Evolutionary conservation across 2,113 vertebrate genomes (phyloP), one percentile per base, ranked within the genome.

Genomic region (Erythrocercus mccallii): DNA sequence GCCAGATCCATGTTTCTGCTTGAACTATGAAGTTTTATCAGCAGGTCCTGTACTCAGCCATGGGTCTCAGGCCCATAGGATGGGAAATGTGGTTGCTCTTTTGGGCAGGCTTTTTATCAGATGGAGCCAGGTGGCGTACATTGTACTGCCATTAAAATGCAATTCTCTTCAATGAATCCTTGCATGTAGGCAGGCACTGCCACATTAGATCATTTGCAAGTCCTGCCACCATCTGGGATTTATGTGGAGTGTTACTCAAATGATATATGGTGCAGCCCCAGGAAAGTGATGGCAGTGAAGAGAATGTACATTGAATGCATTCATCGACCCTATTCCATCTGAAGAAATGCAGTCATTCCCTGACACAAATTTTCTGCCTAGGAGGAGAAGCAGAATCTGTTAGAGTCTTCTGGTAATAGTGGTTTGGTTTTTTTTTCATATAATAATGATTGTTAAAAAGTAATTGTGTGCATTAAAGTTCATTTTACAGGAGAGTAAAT

Each of bases 221-320:
- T 62, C 81, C 66, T 87, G 78, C 42, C 84, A 85, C 61, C 65
- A 21, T 86, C 69, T 69, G 89, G 78, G 89, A 76, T 95, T 95
- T 87, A 90, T 87, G 72, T 56, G 72, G 51, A 81, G 22, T 48
- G 60, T 92, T 91, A 76, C 33, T 91, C 58, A 91, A 92, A 79
- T 91, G 91, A 89, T 72, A 30, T 38, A 66, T 1, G 1, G 33
- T 57, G 42, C 38, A 91, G 70, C 70, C 58, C 83, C 58, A 33
- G 70, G 78, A 95, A 72, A 94, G 85, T 85, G 57, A 91, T 54
- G 65, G 21, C 73, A 81, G 45, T 77, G 87, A 91, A 81, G 86
- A 64, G 77, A 88, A 90, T 37, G 51, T 68, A 78, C 80, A 45
- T 30, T 71, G 91, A 94, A 91, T 65, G 35, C 61, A 33, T 82